Evolutionary conservation across 2,888 invertebrate genomes (phyloP).

Genomic region (Actias luna): DNA sequence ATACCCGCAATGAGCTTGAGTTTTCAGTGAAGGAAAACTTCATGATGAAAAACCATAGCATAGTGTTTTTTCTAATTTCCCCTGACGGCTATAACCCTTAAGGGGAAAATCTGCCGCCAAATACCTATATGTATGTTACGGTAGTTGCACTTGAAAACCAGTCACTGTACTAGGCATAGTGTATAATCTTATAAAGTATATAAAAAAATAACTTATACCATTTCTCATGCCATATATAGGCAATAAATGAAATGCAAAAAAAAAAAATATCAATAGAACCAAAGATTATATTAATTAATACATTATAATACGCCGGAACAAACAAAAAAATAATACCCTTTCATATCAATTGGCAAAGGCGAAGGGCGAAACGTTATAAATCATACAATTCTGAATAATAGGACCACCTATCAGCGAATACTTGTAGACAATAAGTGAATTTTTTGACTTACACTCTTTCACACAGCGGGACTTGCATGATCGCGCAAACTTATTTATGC

Average conservation of each 20-base stretch:
- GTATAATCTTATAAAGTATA: too few relatives aligned
- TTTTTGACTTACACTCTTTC: slow-evolving; percentile 18
- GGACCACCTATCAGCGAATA: slow-evolving; percentile 12
- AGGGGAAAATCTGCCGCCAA: too few relatives aligned
- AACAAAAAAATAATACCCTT: not conserved
- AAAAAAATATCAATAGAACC: not conserved
- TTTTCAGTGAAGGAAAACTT: too few relatives aligned
- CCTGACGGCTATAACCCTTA: too few relatives aligned
- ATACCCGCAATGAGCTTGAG: too few relatives aligned
- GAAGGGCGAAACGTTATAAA: slow-evolving; percentile 20
- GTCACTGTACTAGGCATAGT: too few relatives aligned
- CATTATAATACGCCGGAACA: slow-evolving; percentile 3
- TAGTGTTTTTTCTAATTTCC: too few relatives aligned
- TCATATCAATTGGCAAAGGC: slow-evolving; percentile 5
- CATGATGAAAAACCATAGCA: too few relatives aligned
- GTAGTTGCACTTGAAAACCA: too few relatives aligned
- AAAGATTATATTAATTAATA: slow-evolving; percentile 5
- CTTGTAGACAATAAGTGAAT: slow-evolving; percentile 14
- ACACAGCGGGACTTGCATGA: slow-evolving; percentile 15
- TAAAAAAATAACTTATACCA: not conserved
- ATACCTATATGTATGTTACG: too few relatives aligned
- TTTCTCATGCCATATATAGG: slow-evolving; percentile 3
- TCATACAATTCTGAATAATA: slow-evolving; percentile 16
- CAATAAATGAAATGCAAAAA: slow-evolving; percentile 23
- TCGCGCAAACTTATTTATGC: not conserved